Evolutionary conservation across 2,888 invertebrate species (phyloP), one percentile per base, ranked within the genome.

Genomic region (Ormyrus rosae): DNA sequence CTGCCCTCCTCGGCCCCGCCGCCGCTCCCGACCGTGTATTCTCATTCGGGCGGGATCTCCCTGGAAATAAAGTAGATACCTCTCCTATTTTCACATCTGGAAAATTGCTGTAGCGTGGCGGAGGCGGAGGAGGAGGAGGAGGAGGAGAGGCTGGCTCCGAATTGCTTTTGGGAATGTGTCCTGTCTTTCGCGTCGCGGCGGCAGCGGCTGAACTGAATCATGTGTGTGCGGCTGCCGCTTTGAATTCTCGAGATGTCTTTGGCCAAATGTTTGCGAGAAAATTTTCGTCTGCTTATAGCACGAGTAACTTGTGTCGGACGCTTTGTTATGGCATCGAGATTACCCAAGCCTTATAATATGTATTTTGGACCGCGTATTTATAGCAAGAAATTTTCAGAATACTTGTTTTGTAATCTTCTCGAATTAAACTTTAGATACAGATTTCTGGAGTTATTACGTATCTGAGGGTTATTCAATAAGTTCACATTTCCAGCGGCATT

Each of bases 41-140:
- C 90, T 89, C 89, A 87, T 90, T 89, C 89, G 84, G 81, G 84
- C 79, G 86, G 87, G 86, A 88, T 87, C 87, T 85, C 83, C 85
- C 84, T 86, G 87, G 86, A 87, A 90, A 89, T 89, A 90, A 90
- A 90, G 89, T 89, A 87, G 88, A 89, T 88, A 87, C 88, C 88
- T 88, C 88, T 89, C 87, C 87, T 89, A 88, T 89, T 89, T 88
- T 88, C 88, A 85, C 87, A 87, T 89, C 88, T 85, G 86, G 87
- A 86, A 89, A 89, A 90, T 89, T 89, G 90, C 89, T 86, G 85
- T 87, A 87, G 85, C 85, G 84, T 82, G 6, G 60, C 34, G 13
- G 61, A 46, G 19, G 19, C 19, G 19, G 19, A 19, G 19, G 19
- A 19, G 19, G 19, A 19, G 19, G 19, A 19, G 19, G 19, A 19